Base-by-base conservation (phyloP, 2,888 invertebrate genomes). In the Dasypogon diadema region DNA sequence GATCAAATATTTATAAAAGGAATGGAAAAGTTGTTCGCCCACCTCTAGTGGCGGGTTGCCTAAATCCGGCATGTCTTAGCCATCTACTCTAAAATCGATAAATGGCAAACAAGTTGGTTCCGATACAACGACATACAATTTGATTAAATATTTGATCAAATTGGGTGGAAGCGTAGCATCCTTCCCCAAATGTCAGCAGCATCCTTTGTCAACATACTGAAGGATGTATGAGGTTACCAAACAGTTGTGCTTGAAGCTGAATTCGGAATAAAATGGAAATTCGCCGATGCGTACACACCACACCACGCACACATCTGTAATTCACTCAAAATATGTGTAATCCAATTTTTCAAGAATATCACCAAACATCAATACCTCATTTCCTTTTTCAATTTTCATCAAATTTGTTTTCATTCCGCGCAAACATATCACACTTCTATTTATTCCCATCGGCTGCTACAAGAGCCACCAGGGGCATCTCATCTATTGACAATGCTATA, bases 381-480 rank as follows among this genome's bases (percentile, higher is more conserved):
- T 79, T 80, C 79, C 80, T 78, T 80, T 80, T 79, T 78, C 79
- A 80, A 80, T 80, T 80, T 79, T 79, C 79, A 76, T 78, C 79
- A 80, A 80, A 79, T 78, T 80, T 78, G 79, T 78, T 80, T 80
- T 76, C 79, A 78, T 78, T 78, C 75, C 77, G 77, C 54, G 78
- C 75, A 75, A 68, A 68, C 68, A 68, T 74, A 74, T 74, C 74
- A 56, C 74, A 74, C 74, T 74, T 74, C 63, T 63, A 74, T 74
- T 74, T 60, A 74, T 74, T 74, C 63, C 74, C 74, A 74, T 74
- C 63, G 60, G 74, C 37, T 55, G 68, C 26, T 68, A 51, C 68
- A 46, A 42, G 68, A 68, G 68, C 68, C 51, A 68, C 51, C 68
- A 68, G 68, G 63, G 51, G 21, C 68, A 30, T 46, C 26, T 12